phyloP scores from a whole-genome alignment of 2,113 vertebrate species.

The Pavo muticus region DNA sequence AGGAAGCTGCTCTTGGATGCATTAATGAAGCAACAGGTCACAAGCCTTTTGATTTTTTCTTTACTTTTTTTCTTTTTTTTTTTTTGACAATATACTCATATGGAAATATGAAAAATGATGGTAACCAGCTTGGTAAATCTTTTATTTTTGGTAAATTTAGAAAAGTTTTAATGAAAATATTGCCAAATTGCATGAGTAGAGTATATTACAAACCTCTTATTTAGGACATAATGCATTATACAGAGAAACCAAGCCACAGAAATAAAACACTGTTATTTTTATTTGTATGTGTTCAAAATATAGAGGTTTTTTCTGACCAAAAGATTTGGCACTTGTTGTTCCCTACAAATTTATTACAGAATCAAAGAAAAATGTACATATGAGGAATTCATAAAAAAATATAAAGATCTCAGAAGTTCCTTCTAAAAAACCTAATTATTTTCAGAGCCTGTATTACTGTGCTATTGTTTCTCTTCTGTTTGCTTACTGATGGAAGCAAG shows the following conservation, averaged over 20 bases:
- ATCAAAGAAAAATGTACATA: not conserved
- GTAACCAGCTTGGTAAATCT: not conserved
- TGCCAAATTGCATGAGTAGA: not conserved
- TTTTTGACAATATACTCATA: accelerated
- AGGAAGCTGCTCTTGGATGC: conserved; percentile 71
- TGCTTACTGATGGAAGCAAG: not conserved
- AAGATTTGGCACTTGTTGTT: not conserved
- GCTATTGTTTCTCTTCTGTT: not conserved
- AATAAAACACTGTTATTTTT: not conserved
- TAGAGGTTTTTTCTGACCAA: not conserved
- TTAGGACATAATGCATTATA: not conserved
- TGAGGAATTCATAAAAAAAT: not conserved
- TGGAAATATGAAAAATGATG: not conserved
- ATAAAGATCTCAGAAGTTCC: not conserved
- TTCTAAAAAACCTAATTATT: not conserved
- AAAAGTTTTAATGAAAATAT: not conserved
- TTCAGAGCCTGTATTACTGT: not conserved
- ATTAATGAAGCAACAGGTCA: conserved; percentile 61
- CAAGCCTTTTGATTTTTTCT: not conserved
- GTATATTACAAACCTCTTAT: not conserved
- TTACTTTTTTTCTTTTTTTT: not conserved
- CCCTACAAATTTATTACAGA: not conserved
- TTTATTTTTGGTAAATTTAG: not conserved
- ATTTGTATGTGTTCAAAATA: not conserved
- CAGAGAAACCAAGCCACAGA: not conserved